Conservation (phyloP, 2,888 invertebrate genomes). For the Campopleginae sp. region DNA sequence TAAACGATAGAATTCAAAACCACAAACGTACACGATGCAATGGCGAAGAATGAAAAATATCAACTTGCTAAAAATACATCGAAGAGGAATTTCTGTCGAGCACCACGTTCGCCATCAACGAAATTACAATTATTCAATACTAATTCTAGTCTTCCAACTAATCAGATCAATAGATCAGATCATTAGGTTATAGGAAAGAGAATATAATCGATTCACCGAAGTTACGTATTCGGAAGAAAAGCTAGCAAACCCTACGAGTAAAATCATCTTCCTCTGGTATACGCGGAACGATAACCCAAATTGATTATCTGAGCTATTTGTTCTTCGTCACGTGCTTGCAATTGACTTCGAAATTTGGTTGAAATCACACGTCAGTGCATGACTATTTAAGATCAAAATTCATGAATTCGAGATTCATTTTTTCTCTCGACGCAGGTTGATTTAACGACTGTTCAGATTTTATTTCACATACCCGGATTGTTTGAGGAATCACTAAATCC, state of each 20-base stretch:
- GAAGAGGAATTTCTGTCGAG: background rate
- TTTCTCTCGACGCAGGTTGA: background rate
- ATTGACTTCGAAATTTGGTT: background rate
- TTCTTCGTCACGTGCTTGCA: background rate
- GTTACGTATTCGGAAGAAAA: background rate
- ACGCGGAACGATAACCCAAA: background rate
- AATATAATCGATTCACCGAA: background rate
- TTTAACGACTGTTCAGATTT: background rate
- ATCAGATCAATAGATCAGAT: background rate
- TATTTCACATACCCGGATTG: background rate
- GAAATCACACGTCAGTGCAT: background rate
- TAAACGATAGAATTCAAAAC: background rate
- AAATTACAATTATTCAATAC: background rate
- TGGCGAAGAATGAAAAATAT: background rate
- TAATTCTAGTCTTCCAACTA: background rate
- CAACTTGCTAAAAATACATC: background rate
- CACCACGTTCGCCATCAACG: background rate
- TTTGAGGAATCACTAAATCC: too few relatives aligned
- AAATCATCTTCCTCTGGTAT: background rate
- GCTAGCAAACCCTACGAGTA: background rate
- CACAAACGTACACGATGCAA: background rate
- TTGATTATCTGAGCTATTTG: background rate
- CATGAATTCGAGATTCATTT: background rate
- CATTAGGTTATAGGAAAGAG: background rate
- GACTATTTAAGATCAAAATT: background rate